Percentiles rank a stretch among this genome's conserved stretches.
phyloP scores from a whole-genome alignment of 2,797 vertebrate species.

The Amblyraja radiata region DNA sequence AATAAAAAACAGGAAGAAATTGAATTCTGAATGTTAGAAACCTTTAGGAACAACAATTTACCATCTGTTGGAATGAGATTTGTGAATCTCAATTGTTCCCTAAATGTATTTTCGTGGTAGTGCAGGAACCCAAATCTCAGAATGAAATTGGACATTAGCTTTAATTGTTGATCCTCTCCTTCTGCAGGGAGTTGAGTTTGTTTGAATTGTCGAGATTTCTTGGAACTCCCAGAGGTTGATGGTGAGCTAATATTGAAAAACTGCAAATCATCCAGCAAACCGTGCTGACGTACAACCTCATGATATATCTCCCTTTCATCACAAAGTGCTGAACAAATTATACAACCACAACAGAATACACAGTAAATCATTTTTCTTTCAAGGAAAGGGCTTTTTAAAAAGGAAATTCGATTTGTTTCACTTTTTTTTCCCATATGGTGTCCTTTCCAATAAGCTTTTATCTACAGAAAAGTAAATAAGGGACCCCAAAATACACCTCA shows the following conservation, averaged over 20 bases:
- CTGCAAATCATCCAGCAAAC: not conserved
- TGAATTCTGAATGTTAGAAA: not conserved
- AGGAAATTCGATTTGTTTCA: not conserved
- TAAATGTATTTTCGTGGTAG: not conserved
- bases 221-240: too few species aligned
- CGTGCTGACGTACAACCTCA: not conserved
- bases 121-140: not conserved
- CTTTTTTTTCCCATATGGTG: not conserved
- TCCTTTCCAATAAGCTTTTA: not conserved
- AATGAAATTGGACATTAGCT: not conserved
- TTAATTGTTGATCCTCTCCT: not conserved
- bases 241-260: not conserved
- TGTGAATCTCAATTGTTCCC: not conserved
- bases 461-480: not conserved
- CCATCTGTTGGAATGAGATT: not conserved
- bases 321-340: not conserved
- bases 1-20: not conserved
- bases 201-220: not conserved
- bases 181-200: not conserved
- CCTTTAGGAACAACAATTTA: not conserved
- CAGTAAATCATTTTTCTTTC: not conserved
- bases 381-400: not conserved
- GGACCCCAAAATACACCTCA: not conserved
- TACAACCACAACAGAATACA: not conserved
- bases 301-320: too few species aligned